Conservation (phyloP, 2,888 invertebrate species). For the Vannuccia rotundouncinata region DNA sequence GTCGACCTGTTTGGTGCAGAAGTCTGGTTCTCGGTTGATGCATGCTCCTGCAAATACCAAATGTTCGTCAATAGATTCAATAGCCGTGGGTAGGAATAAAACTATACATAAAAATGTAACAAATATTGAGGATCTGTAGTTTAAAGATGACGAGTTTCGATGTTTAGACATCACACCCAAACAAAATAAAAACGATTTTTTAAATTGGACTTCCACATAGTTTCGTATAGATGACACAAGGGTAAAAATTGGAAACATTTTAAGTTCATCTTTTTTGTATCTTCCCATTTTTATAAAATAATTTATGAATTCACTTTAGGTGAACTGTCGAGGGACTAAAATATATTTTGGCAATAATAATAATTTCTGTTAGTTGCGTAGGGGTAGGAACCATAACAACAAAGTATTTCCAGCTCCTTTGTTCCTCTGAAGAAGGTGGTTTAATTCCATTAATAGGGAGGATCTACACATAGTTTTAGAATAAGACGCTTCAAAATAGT, state of each 20-base stretch:
- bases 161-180: neutral
- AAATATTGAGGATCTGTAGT: neutral
- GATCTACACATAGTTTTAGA: too few species aligned
- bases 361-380: too few species aligned
- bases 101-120: neutral
- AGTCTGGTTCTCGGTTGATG: neutral
- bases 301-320: too few species aligned
- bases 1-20: neutral
- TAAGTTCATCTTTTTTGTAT: too few species aligned
- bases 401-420: neutral
- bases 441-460: too few species aligned
- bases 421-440: neutral
- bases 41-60: constrained; percentile 14
- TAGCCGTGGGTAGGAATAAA: neutral
- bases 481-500: neutral
- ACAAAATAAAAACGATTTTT: neutral
- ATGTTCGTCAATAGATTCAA: constrained; percentile 23
- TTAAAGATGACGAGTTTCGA: neutral
- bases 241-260: neutral
- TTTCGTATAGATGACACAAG: neutral
- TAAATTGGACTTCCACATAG: neutral
- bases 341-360: neutral
- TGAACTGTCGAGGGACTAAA: neutral
- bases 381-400: neutral
- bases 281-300: too few species aligned